These are phyloP conservation scores for Gymnopithys bicolor DNA, from an alignment of 2,797 vertebrate genomes.

Conservation along the genomic window DNA sequence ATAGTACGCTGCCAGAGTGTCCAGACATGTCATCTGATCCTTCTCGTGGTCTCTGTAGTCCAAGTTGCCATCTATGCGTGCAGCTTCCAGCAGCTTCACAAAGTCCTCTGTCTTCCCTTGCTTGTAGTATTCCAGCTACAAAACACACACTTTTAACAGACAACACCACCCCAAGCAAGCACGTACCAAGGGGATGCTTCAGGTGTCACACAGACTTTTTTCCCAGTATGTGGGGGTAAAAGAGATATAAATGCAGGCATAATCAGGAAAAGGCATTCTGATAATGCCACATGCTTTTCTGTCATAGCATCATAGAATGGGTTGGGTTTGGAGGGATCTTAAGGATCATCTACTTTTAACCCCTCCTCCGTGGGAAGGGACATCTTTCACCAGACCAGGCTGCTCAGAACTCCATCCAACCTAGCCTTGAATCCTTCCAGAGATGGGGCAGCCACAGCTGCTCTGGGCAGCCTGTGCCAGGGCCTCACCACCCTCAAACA, in stretches of 20 bases:
- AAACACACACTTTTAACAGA: neutral
- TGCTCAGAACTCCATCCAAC: neutral
- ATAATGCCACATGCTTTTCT: neutral
- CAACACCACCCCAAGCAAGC: neutral
- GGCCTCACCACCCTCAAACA: neutral
- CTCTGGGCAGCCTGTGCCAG: neutral
- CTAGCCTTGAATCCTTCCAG: neutral
- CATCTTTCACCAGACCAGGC: neutral
- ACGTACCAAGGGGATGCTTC: neutral
- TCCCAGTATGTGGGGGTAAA: neutral
- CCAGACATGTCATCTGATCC: constrained; percentile 98
- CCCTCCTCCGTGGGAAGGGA: neutral
- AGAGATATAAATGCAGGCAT: neutral
- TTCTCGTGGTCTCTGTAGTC: constrained; percentile 99
- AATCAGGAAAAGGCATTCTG: neutral
- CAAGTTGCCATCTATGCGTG: constrained; percentile 97
- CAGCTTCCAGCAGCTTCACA: constrained; percentile 96
- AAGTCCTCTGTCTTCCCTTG: constrained; percentile 99
- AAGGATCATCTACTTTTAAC: neutral
- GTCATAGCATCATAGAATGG: neutral
- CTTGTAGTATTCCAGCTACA: constrained; percentile 98
- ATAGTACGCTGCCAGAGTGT: constrained; percentile 97
- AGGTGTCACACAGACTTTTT: neutral
- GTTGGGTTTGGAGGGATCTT: neutral
- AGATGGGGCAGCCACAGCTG: neutral